Evolutionary conservation across 2,113 vertebrate species (phyloP).

Genomic region (Tilapia sparmanii): DNA sequence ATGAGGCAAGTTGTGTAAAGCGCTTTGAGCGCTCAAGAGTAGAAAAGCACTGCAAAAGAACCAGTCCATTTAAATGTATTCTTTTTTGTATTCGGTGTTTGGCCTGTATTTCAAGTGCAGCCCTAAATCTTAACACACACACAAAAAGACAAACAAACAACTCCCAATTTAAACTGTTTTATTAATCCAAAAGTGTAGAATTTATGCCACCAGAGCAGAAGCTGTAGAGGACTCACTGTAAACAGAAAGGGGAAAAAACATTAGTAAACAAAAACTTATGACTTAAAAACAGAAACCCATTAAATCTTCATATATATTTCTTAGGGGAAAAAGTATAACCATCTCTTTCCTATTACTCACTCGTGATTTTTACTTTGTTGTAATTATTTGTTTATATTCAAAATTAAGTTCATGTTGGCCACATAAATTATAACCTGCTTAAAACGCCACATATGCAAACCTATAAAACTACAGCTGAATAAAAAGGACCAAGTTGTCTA

Average conservation of each 20-base stretch:
- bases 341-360: background rate
- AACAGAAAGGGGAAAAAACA: constrained; percentile 35
- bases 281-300: background rate
- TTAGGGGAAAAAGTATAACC: background rate
- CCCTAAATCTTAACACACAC: background rate
- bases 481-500: background rate
- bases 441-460: background rate
- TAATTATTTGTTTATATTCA: background rate
- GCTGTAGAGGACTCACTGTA: constrained; percentile 97
- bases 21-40: background rate
- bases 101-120: background rate
- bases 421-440: background rate
- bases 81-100: background rate
- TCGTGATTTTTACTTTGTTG: background rate
- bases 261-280: background rate
- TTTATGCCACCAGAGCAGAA: constrained; percentile 96
- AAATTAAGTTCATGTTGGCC: background rate
- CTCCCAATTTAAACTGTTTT: constrained; percentile 66
- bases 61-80: background rate
- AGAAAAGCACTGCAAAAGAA: background rate
- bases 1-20: background rate
- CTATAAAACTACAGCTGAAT: background rate
- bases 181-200: constrained; percentile 70
- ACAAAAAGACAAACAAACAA: background rate
- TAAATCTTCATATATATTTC: background rate